Percentiles rank a stretch among this genome's conserved stretches.
Evolutionary conservation across 2,888 invertebrate species (phyloP).

Genomic region (Andricus curvator): DNA sequence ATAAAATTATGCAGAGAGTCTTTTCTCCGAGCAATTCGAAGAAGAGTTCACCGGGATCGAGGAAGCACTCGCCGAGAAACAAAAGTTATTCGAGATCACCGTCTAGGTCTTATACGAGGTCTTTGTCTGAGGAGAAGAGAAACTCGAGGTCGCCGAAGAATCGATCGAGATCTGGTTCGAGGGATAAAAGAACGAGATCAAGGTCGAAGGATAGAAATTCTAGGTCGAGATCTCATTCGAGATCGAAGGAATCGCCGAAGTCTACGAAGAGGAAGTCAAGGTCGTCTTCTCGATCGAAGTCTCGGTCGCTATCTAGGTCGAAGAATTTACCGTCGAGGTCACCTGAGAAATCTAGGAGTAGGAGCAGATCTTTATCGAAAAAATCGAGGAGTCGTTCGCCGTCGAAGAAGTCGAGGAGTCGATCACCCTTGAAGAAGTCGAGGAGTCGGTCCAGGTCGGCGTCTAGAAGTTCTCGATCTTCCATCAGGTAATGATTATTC

Average conservation of each 20-base stretch:
- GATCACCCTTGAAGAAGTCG: constrained; percentile 63
- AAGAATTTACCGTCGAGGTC: constrained; percentile 67
- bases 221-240: constrained; percentile 41
- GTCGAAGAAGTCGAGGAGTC: constrained; percentile 64
- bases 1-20: neutral
- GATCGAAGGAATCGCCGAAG: constrained; percentile 56
- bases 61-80: constrained; percentile 58
- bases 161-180: constrained; percentile 44
- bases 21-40: constrained; percentile 53
- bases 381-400: constrained; percentile 67
- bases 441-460: constrained; percentile 65
- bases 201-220: constrained; percentile 62
- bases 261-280: constrained; percentile 61
- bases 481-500: constrained; percentile 64
- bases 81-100: constrained; percentile 65
- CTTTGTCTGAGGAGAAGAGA: constrained; percentile 66
- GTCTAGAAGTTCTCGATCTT: constrained; percentile 71
- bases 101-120: constrained; percentile 68
- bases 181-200: constrained; percentile 60
- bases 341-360: constrained; percentile 66
- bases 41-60: constrained; percentile 57
- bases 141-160: constrained; percentile 66
- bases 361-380: constrained; percentile 61
- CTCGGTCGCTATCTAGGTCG: constrained; percentile 60
- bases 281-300: constrained; percentile 66